Conservation (phyloP, 2,797 vertebrate species). For the Apodemus agrarius region DNA sequence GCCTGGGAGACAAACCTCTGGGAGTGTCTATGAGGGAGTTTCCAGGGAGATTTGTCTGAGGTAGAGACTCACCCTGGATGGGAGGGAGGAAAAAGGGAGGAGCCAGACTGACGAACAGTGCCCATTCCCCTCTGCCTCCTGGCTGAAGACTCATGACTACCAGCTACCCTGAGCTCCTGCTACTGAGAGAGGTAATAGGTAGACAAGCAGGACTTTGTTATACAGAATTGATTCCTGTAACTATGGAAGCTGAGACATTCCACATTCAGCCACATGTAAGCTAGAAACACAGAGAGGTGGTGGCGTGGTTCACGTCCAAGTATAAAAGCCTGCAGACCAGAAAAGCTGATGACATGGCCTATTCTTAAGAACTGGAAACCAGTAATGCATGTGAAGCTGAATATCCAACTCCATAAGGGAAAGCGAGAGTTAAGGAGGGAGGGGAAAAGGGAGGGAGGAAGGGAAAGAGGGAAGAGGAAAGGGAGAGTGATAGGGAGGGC, state of each 20-base stretch:
- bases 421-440: neutral
- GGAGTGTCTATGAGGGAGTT: neutral
- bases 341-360: neutral
- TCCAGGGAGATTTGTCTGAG: neutral
- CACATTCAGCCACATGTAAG: neutral
- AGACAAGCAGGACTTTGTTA: neutral
- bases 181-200: neutral
- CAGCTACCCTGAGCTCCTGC: neutral
- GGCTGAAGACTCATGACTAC: neutral
- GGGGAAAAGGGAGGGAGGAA: rapidly evolving
- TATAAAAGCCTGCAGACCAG: neutral
- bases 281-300: neutral
- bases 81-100: neutral
- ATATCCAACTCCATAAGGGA: neutral
- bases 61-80: neutral
- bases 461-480: too few relatives aligned
- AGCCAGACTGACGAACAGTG: neutral
- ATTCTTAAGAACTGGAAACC: neutral
- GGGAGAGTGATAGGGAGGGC: too few relatives aligned
- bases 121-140: neutral
- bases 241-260: neutral
- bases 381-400: neutral
- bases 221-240: neutral
- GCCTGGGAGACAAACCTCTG: neutral
- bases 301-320: neutral